Conservation (phyloP, 1,140 invertebrate species). For the Hestina assimilis region DNA sequence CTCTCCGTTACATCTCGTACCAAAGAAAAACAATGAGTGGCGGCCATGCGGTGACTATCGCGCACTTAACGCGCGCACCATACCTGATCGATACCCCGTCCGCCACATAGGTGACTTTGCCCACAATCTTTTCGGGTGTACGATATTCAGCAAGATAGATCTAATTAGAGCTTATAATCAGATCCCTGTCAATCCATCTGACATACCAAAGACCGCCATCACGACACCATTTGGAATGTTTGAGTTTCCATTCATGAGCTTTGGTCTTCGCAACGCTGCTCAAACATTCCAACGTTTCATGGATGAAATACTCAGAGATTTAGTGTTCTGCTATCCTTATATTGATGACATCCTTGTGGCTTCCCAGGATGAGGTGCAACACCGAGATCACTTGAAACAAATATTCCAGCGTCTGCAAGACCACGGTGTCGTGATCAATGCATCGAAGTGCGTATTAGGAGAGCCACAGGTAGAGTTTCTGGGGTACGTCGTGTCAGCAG, state of each 20-base stretch:
- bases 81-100: too few relatives aligned
- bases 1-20: too few relatives aligned
- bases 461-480: too few relatives aligned
- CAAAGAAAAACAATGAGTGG: too few relatives aligned
- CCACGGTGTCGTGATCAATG: slow-evolving; percentile 15
- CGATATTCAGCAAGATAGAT: too few relatives aligned
- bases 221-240: slow-evolving; percentile 10
- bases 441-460: slow-evolving; percentile 19
- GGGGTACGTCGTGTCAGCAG: not conserved
- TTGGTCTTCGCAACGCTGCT: not conserved
- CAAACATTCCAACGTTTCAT: slow-evolving; percentile 8
- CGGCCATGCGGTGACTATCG: too few relatives aligned
- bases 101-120: too few relatives aligned
- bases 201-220: slow-evolving; percentile 16
- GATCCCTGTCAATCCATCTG: slow-evolving; percentile 1
- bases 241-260: slow-evolving; percentile 5
- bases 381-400: not conserved
- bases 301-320: not conserved
- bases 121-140: too few relatives aligned
- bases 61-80: too few relatives aligned
- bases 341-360: not conserved
- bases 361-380: not conserved
- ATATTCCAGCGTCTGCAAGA: not conserved
- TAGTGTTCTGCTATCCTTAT: not conserved
- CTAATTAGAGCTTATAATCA: too few relatives aligned